Conservation (phyloP, 2,797 vertebrate genomes). For the Protonibea diacanthus region DNA sequence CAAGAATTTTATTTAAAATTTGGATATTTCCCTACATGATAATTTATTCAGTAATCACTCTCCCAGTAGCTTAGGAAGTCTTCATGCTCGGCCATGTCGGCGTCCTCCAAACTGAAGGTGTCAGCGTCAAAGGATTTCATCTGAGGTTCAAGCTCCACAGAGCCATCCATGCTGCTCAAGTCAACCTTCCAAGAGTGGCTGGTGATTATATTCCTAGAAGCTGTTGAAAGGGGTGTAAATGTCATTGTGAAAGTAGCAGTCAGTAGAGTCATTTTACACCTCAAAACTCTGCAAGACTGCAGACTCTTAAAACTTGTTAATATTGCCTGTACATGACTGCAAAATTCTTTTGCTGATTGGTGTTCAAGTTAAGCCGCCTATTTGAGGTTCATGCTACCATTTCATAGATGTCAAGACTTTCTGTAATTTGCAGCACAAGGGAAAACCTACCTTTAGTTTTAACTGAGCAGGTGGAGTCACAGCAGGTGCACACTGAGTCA, state of each 20-base stretch:
- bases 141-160: background rate
- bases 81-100: fast-evolving
- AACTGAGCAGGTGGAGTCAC: slow-evolving; percentile 58
- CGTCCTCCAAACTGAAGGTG: background rate
- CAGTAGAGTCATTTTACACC: background rate
- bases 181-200: slow-evolving; percentile 69
- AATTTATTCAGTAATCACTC: background rate
- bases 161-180: background rate
- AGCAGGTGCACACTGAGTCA: slow-evolving; percentile 74
- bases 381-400: background rate
- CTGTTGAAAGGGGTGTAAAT: slow-evolving; percentile 4
- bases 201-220: slow-evolving; percentile 35
- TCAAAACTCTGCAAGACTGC: background rate
- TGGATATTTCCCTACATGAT: background rate
- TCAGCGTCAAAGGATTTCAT: background rate
- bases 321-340: background rate
- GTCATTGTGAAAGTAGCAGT: no score
- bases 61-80: slow-evolving; percentile 36
- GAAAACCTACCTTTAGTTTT: slow-evolving; percentile 38
- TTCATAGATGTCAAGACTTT: background rate
- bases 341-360: background rate
- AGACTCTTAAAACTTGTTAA: background rate
- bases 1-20: slow-evolving; percentile 17
- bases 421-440: background rate
- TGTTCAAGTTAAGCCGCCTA: background rate